Evolutionary conservation across 2,797 vertebrate genomes (phyloP).

Genomic region (Merluccius polli): DNA sequence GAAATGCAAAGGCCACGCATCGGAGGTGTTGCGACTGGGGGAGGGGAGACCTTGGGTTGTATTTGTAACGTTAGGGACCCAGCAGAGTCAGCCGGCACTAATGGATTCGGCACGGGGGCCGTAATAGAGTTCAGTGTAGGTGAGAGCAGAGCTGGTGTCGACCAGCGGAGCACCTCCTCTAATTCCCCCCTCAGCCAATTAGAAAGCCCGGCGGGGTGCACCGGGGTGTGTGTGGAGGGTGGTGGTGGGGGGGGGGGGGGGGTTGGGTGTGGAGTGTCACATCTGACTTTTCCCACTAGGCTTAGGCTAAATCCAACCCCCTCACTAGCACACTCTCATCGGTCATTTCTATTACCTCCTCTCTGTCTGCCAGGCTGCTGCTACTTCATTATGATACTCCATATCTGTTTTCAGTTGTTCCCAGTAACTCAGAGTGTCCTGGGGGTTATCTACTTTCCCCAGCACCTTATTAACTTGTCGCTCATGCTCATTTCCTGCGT

Average conservation of each 20-base stretch:
- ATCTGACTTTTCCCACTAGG: conserved; percentile 25
- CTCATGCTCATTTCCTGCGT: background rate
- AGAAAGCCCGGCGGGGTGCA: conserved; percentile 31
- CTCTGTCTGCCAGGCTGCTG: background rate
- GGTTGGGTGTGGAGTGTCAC: conserved; percentile 1
- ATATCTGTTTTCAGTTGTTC: background rate
- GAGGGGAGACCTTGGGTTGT: too few species aligned
- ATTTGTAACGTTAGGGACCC: too few species aligned
- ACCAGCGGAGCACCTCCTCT: conserved; percentile 28
- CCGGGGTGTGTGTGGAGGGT: conserved; percentile 11
- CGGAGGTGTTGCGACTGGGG: too few species aligned
- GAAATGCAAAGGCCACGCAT: too few species aligned
- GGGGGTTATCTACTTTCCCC: background rate
- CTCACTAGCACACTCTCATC: background rate
- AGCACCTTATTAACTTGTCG: background rate
- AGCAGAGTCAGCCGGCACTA: conserved; percentile 44
- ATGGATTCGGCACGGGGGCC: conserved; percentile 59
- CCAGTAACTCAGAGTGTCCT: background rate
- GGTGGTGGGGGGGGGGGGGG: conserved; percentile 21
- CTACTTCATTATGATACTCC: background rate
- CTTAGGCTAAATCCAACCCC: conserved; percentile 21
- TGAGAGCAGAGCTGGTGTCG: conserved; percentile 36
- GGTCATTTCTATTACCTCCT: background rate
- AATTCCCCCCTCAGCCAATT: conserved; percentile 57
- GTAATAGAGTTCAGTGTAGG: conserved; percentile 59